Evolutionary conservation across 2,797 vertebrate genomes (phyloP).

Genomic region (Sebastes diploproa): DNA sequence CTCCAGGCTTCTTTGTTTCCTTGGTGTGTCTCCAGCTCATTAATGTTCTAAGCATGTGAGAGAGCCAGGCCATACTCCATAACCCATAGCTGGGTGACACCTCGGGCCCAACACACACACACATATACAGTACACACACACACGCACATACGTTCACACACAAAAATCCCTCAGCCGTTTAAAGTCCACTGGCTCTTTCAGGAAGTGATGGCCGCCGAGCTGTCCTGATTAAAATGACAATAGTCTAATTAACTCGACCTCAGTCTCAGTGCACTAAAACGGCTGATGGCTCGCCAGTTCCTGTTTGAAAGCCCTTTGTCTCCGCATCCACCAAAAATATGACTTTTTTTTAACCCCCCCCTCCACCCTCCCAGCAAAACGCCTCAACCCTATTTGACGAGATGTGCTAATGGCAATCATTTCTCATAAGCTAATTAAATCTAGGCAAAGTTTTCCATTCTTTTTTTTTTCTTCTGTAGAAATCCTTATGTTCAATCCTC

Average conservation of each 20-base stretch:
- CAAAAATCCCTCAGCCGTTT: conserved; percentile 62
- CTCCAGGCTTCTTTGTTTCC: conserved; percentile 81
- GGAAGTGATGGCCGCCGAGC: conserved; percentile 76
- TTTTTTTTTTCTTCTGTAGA: conserved; percentile 25
- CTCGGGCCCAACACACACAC: conserved; percentile 58
- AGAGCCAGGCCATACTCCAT: conserved; percentile 68
- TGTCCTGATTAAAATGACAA: conserved; percentile 88
- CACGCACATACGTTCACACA: conserved; percentile 32
- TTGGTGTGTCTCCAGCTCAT: conserved; percentile 79
- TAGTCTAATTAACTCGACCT: conserved; percentile 88
- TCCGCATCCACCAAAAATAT: conserved; percentile 72
- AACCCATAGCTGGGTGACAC: conserved; percentile 74
- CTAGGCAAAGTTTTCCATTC: conserved; percentile 68
- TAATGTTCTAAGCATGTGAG: conserved; percentile 80
- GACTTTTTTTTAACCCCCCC: conserved; percentile 46
- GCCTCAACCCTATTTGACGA: conserved; percentile 75
- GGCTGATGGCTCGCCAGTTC: conserved; percentile 73
- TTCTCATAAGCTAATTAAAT: conserved; percentile 86
- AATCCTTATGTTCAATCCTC: conserved; percentile 54
- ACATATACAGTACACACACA: neutral
- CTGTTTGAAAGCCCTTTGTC: conserved; percentile 82
- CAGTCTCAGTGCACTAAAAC: conserved; percentile 77
- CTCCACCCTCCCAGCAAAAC: conserved; percentile 33
- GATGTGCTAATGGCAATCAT: conserved; percentile 85
- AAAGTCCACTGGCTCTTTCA: conserved; percentile 77